Percentiles rank a stretch among this genome's conserved stretches.
phyloP scores from a whole-genome alignment of 2,113 vertebrate species.

The Ceyx margarethae region DNA sequence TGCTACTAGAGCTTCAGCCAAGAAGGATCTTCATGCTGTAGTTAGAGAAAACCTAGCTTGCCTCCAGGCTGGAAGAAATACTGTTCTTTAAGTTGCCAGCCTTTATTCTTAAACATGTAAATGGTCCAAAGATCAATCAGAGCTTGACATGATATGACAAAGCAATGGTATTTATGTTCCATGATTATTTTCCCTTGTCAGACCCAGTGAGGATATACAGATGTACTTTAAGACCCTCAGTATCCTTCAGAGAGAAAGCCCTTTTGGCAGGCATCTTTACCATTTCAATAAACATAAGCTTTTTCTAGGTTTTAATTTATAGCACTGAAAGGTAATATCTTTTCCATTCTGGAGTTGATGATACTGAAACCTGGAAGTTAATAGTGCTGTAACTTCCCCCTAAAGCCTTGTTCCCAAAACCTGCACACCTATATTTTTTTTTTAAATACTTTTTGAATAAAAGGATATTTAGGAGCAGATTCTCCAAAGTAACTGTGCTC shows the following conservation, averaged over 20 bases:
- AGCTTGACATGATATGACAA: conserved; percentile 4
- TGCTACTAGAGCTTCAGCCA: neutral
- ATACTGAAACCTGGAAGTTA: conserved; percentile 38
- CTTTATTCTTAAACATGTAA: neutral
- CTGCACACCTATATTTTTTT: neutral
- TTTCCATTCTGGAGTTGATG: conserved; percentile 19
- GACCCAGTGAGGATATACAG: neutral
- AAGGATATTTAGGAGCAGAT: neutral
- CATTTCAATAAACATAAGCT: conserved; percentile 31
- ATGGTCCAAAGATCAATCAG: neutral
- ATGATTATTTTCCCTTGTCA: conserved; percentile 1
- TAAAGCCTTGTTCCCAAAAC: conserved; percentile 3
- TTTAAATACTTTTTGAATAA: neutral
- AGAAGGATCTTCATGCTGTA: neutral
- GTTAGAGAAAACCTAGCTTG: neutral
- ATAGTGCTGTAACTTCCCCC: neutral
- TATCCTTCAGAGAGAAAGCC: neutral
- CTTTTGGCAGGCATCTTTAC: conserved; percentile 32
- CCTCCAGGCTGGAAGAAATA: neutral
- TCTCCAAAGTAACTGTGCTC: neutral
- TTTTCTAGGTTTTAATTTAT: conserved; percentile 57
- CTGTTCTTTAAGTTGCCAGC: neutral
- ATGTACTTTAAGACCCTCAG: neutral
- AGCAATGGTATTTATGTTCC: conserved; percentile 31
- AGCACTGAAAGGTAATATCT: neutral